phyloP scores from a whole-genome alignment of 2,113 vertebrate genomes.

The Lepus europaeus region DNA sequence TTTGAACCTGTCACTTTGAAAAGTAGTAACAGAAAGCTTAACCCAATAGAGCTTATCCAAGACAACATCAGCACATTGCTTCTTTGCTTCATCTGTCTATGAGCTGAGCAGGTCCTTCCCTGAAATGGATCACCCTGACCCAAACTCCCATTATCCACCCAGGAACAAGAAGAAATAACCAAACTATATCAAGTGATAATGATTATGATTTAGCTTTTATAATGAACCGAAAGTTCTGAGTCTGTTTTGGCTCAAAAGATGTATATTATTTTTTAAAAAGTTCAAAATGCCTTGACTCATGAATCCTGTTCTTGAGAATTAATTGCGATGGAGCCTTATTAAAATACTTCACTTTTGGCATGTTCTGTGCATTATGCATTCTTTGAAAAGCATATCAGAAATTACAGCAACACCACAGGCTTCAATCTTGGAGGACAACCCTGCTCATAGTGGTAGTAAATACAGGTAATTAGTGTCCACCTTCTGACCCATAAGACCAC shows the following conservation, averaged over 20 bases:
- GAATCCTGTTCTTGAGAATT: constrained; percentile 19
- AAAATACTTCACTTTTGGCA: constrained; percentile 20
- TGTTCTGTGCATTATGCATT: background rate
- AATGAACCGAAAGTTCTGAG: constrained; percentile 48
- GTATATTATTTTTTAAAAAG: constrained; percentile 57
- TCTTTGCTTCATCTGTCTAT: background rate
- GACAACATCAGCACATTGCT: background rate
- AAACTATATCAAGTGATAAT: constrained; percentile 44
- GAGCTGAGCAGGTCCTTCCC: constrained; percentile 28
- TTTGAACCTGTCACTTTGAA: constrained; percentile 39
- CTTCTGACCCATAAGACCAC: background rate
- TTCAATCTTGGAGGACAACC: background rate
- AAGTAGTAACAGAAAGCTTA: constrained; percentile 41
- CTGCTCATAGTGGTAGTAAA: background rate
- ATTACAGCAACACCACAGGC: background rate
- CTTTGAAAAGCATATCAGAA: constrained; percentile 41
- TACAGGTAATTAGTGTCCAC: background rate
- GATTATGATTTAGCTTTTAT: constrained; percentile 22
- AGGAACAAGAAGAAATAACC: constrained; percentile 62
- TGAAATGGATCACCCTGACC: constrained; percentile 32
- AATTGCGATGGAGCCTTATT: background rate
- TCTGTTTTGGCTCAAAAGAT: constrained; percentile 52
- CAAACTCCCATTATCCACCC: constrained; percentile 12
- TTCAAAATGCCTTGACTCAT: constrained; percentile 40
- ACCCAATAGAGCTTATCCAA: background rate